Percentiles rank a stretch among this genome's conserved stretches.
phyloP scores from a whole-genome alignment of 2,888 invertebrate species.

The Eutolmus rufibarbis region DNA sequence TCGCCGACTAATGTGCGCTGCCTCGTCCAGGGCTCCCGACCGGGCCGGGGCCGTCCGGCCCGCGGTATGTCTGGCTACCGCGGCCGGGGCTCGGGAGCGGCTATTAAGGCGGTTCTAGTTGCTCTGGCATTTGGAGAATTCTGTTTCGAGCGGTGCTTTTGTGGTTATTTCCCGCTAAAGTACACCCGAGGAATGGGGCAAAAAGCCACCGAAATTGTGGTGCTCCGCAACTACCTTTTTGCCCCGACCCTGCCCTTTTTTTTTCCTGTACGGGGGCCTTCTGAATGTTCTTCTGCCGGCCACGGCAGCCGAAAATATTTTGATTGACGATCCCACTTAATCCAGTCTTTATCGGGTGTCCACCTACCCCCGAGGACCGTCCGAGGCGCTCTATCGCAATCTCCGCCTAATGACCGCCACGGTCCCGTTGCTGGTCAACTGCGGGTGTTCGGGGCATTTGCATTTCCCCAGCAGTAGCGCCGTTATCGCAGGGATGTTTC shows the following conservation, averaged over 20 bases:
- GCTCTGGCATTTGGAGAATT: slow-evolving; percentile 41
- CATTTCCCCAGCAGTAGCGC: not conserved
- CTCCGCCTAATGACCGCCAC: slow-evolving; percentile 3
- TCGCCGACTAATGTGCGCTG: not conserved
- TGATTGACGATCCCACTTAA: slow-evolving; percentile 35
- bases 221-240: not conserved
- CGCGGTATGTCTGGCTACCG: not conserved
- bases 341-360: not conserved
- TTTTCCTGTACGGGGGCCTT: not conserved
- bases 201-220: not conserved
- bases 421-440: slow-evolving; percentile 1
- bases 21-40: not conserved
- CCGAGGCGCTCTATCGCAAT: not conserved
- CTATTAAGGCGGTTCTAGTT: slow-evolving; percentile 45
- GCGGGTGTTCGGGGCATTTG: not conserved
- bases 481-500: slow-evolving; percentile 6
- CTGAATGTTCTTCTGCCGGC: not conserved
- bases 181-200: not conserved
- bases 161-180: slow-evolving; percentile 13
- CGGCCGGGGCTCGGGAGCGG: not conserved
- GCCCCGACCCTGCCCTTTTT: not conserved
- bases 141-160: slow-evolving; percentile 24
- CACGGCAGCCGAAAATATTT: not conserved
- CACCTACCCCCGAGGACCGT: slow-evolving; percentile 9
- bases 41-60: not conserved